Evolutionary conservation across 2,113 vertebrate genomes (phyloP).

Genomic region (Sinocyclocheilus anophthalmus): DNA sequence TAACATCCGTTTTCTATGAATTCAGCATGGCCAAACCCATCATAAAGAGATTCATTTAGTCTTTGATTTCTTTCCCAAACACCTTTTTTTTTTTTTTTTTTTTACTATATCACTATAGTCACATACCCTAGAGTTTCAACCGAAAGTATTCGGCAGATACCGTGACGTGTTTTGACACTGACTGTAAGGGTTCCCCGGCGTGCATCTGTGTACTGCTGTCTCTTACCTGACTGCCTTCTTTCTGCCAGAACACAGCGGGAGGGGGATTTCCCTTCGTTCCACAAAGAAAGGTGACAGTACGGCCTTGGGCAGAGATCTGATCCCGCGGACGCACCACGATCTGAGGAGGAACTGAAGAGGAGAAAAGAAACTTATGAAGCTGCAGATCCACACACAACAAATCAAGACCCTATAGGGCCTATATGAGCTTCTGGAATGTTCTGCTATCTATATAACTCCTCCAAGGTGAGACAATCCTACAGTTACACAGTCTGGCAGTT

Average conservation of each 20-base stretch:
- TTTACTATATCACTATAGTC: not conserved
- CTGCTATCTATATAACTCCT: not conserved
- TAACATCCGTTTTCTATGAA: not conserved
- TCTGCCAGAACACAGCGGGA: constrained; percentile 96
- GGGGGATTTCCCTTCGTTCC: constrained; percentile 94
- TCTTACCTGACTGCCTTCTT: constrained; percentile 93
- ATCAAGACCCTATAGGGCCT: not conserved
- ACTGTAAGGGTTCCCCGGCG: not conserved
- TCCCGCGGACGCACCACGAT: constrained; percentile 85
- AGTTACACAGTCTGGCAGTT: not conserved
- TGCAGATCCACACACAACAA: not conserved
- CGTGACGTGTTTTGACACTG: constrained; percentile 23
- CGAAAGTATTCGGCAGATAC: not conserved
- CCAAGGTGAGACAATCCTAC: not conserved
- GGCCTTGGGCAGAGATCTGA: constrained; percentile 84
- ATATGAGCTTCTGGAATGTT: not conserved
- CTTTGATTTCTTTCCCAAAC: not conserved
- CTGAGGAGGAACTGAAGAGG: constrained; percentile 86
- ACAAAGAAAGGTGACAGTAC: constrained; percentile 89
- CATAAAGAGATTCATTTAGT: not conserved
- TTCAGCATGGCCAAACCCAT: too few species aligned
- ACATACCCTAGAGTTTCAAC: not conserved
- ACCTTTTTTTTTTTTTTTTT: too few species aligned
- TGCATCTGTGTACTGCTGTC: not conserved
- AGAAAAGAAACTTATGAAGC: constrained; percentile 14